phyloP scores from a whole-genome alignment of 2,113 vertebrate genomes.

The Hemicordylus capensis region DNA sequence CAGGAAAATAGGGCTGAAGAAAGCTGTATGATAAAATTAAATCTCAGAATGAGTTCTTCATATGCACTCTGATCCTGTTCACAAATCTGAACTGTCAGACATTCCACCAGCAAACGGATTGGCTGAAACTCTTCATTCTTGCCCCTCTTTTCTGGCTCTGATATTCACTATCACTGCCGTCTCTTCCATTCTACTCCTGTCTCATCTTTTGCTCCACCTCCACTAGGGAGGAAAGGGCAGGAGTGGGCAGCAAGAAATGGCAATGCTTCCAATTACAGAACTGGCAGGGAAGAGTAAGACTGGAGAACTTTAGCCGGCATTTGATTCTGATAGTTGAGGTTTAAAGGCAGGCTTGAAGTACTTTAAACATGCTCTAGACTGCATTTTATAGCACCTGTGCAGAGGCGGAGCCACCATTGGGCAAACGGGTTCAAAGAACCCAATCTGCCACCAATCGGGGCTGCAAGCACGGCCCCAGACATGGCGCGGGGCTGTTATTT shows the following conservation, averaged over 20 bases:
- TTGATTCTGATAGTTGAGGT: not conserved
- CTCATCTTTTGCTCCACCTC: not conserved
- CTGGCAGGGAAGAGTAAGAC: not conserved
- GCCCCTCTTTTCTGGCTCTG: not conserved
- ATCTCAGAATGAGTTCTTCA: not conserved
- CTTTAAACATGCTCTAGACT: not conserved
- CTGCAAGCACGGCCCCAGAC: no score
- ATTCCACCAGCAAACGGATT: not conserved
- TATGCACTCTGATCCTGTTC: not conserved
- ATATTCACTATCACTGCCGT: not conserved
- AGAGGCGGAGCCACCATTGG: no score
- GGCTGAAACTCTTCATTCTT: not conserved
- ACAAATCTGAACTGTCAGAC: not conserved
- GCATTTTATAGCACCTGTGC: no score
- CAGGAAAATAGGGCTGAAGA: not conserved
- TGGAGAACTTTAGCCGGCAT: not conserved
- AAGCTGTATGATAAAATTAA: not conserved
- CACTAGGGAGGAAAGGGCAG: no score
- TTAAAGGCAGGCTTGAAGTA: not conserved
- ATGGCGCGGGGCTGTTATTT: no score
- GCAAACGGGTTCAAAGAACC: no score
- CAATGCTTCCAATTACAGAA: not conserved
- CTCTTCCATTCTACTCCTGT: not conserved
- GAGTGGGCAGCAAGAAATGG: not conserved
- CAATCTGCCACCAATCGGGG: no score